Evolutionary conservation across 2,888 invertebrate genomes (phyloP).

Genomic region (Trachelus iudaicus): DNA sequence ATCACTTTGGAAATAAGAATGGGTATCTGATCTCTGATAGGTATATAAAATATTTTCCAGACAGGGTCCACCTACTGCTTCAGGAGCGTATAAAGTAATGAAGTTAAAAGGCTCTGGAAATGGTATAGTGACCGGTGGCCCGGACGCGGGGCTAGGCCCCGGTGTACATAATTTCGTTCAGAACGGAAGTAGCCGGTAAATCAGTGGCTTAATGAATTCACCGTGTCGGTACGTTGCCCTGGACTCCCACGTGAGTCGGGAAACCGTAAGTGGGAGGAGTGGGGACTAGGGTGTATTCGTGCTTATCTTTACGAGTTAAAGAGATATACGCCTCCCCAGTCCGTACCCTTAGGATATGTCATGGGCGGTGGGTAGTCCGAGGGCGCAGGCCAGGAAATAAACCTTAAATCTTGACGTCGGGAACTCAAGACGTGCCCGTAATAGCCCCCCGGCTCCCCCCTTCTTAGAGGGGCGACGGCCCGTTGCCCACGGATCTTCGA

Average conservation of each 20-base stretch:
- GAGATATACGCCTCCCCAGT: slow-evolving; percentile 47
- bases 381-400: slow-evolving; percentile 47
- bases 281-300: slow-evolving; percentile 27
- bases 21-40: too few species aligned
- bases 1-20: too few species aligned
- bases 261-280: slow-evolving; percentile 19
- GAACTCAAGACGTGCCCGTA: not conserved
- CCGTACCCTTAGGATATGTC: slow-evolving; percentile 16
- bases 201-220: slow-evolving; percentile 61
- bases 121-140: too few species aligned
- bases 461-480: too few species aligned
- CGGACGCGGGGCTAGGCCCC: too few species aligned
- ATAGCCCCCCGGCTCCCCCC: not conserved
- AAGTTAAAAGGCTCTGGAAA: too few species aligned
- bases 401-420: slow-evolving; percentile 49
- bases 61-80: too few species aligned
- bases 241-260: slow-evolving; percentile 31
- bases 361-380: not conserved
- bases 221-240: slow-evolving; percentile 28
- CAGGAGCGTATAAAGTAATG: too few species aligned
- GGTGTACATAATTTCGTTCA: slow-evolving; percentile 49
- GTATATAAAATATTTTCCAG: too few species aligned
- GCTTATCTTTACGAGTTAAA: slow-evolving; percentile 60
- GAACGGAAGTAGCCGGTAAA: slow-evolving; percentile 61
- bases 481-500: not conserved